phyloP scores from a whole-genome alignment of 92 coral and sea anemone species.

The Pocillopora grandis region DNA sequence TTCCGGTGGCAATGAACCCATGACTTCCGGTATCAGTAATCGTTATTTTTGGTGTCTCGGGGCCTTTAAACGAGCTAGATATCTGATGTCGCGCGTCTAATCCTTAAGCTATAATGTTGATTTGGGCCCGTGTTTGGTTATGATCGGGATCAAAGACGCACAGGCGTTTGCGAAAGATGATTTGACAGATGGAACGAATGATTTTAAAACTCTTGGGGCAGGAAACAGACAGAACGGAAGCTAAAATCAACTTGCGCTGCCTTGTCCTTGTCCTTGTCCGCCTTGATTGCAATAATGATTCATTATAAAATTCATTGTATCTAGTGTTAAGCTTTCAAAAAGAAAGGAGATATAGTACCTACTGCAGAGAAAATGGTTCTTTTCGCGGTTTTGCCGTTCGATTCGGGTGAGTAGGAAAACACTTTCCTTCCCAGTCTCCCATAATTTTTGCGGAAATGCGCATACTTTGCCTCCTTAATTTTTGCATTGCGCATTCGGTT shows the following conservation, averaged over 20 bases:
- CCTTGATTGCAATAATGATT: neutral
- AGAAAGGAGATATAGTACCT: neutral
- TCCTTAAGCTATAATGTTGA: neutral
- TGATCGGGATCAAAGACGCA: no score
- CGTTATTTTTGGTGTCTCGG: constrained; percentile 12
- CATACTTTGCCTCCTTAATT: neutral
- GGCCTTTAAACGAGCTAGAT: neutral
- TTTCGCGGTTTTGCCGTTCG: neutral
- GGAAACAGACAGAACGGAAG: no score
- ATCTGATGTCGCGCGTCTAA: neutral
- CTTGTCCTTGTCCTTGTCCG: neutral
- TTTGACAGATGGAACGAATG: no score
- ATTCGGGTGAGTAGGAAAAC: constrained; percentile 10
- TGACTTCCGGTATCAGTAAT: constrained; percentile 12
- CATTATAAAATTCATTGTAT: neutral
- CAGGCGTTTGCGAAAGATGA: no score
- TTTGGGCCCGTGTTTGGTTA: no score
- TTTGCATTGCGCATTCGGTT: constrained; percentile 18
- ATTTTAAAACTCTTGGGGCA: no score
- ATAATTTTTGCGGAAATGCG: constrained; percentile 25
- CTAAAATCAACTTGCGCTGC: neutral
- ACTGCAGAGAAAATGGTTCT: constrained; percentile 4
- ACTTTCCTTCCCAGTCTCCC: constrained; percentile 29
- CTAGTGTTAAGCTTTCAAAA: neutral
- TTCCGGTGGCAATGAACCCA: neutral